Conservation (phyloP, 2,113 vertebrate genomes). For the Nycticebus coucang region DNA sequence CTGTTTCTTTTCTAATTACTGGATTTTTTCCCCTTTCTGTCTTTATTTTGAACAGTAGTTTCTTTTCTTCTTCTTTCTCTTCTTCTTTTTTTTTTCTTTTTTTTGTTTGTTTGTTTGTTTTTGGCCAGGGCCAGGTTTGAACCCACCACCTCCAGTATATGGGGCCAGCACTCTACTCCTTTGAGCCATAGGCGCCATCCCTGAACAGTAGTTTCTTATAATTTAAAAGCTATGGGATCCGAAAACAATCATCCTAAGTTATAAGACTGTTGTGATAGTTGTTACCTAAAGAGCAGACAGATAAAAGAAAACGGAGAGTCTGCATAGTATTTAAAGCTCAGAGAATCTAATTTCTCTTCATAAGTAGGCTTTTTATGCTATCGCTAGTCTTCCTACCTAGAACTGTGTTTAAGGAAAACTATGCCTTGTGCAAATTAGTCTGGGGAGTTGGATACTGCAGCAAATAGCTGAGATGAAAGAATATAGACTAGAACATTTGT, state of each 20-base stretch:
- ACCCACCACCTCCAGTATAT: too few relatives aligned
- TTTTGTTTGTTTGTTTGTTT: too few relatives aligned
- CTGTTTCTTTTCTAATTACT: not conserved
- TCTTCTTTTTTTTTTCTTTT: not conserved
- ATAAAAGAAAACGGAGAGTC: not conserved
- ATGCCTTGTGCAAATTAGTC: slow-evolving; percentile 28
- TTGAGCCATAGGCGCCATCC: too few relatives aligned
- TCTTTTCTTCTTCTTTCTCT: too few relatives aligned
- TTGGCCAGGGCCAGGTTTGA: too few relatives aligned
- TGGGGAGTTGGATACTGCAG: slow-evolving; percentile 18
- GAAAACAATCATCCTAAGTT: not conserved
- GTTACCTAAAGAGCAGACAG: not conserved
- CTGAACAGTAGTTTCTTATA: not conserved
- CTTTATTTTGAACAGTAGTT: too few relatives aligned
- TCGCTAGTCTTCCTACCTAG: slow-evolving; percentile 8
- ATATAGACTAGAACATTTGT: not conserved
- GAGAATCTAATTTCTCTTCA: slow-evolving; percentile 48
- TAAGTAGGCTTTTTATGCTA: slow-evolving; percentile 20
- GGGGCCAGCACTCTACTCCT: too few relatives aligned
- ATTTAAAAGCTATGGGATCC: not conserved
- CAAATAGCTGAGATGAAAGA: slow-evolving; percentile 48
- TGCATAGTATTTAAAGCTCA: slow-evolving; percentile 30
- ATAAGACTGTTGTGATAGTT: not conserved
- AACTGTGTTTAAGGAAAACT: slow-evolving; percentile 28
- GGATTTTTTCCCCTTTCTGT: not conserved